Evolutionary conservation across 2,797 vertebrate species (phyloP), one percentile per base, ranked within the genome.

Genomic region (Anomalospiza imberbis): DNA sequence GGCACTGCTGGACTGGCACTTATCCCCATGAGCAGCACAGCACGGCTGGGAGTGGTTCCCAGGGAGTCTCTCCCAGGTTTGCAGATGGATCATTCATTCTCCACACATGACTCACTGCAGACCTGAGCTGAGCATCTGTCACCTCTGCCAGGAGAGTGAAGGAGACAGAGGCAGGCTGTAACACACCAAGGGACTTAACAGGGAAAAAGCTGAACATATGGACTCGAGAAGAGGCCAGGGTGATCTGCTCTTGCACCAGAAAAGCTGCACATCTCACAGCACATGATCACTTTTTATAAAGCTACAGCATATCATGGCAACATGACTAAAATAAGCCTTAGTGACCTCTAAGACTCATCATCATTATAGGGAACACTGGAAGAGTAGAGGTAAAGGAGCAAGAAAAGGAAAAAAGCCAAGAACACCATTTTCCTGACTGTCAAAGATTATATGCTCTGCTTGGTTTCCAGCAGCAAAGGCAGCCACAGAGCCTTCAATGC

Each of bases 111-210:
- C 62, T 94, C 94, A 93, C 66, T 18, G 72, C 57, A 88, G 78
- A 60, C 85, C 89, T 61, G 13, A 10, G 54, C 88, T 42, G 40
- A 95, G 93, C 94, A 86, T 91, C 95, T 93, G 81, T 51, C 68
- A 38, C 90, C 73, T 81, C 72, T 88, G 88, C 66, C 70, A 70
- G 85, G 10, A 70, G 73, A 48, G 0, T 48, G 79, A 48, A 22
- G 70, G 34, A 20, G 82, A 19, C 32, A 45, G 42, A 15, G 28
- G 42, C 47, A 91, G 80, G 50, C 57, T 76, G 42, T 4, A 78
- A 78, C 47, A 55, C 57, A 93, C 38, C 63, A 38, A 79, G 67
- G 89, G 61, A 63, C 38, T 47, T 42, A 50, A 12, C 76, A 87
- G 38, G 53, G 45, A 14, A 72, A 85, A 87, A 48, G 20, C n/a